These are phyloP conservation scores for Zaprionus lachaisei DNA, from an alignment of 1,140 invertebrate genomes.

Conservation along the genomic window DNA sequence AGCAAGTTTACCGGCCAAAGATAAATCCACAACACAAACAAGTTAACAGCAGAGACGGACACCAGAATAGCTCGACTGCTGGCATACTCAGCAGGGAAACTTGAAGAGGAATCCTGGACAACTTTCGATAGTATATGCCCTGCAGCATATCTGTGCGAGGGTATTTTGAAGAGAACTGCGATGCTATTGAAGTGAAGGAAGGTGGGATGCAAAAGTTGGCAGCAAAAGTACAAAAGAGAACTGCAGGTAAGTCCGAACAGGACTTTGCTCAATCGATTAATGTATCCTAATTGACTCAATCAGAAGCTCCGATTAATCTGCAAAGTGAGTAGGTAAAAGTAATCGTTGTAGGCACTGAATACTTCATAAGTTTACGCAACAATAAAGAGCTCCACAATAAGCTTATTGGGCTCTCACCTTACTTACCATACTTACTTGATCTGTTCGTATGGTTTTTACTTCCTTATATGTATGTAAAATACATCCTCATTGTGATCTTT, in stretches of 20 bases:
- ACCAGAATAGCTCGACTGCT: background rate
- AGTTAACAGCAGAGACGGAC: background rate
- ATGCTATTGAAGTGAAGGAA: background rate
- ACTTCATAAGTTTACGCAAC: background rate
- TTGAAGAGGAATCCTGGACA: background rate
- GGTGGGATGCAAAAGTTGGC: background rate
- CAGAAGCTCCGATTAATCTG: background rate
- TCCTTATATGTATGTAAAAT: no score
- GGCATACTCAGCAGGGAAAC: background rate
- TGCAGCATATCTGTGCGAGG: background rate
- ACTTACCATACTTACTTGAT: no score
- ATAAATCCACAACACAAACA: slow-evolving; percentile 16
- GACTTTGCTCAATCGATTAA: slow-evolving; percentile 1
- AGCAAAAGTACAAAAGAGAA: background rate
- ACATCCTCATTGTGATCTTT: no score
- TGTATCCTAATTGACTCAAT: background rate
- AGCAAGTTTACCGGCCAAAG: slow-evolving; percentile 20
- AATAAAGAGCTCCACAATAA: background rate
- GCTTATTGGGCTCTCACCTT: background rate
- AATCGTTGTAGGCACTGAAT: background rate
- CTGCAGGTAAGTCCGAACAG: background rate
- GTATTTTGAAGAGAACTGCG: background rate
- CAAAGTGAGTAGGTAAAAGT: background rate
- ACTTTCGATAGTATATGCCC: background rate
- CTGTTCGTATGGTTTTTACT: no score